Evolutionary conservation across 2,888 invertebrate species (phyloP), one percentile per base, ranked within the genome.

Genomic region (Calephelis perditalis): DNA sequence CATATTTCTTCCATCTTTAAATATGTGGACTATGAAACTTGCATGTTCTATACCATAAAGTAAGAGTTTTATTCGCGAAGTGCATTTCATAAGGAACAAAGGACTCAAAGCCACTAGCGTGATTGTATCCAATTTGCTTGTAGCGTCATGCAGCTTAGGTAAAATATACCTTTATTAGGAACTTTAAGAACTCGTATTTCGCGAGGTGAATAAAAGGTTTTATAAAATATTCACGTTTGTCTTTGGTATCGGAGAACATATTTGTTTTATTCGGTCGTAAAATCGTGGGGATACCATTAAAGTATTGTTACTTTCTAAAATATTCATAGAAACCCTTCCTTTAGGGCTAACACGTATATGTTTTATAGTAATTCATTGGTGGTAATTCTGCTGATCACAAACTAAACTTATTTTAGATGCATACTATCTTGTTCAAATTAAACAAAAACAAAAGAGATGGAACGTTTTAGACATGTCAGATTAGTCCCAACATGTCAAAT

Each of bases 121-220:
- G 88, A 79, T 85, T 79, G 73, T 73, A 74, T 74, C 73, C 85
- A 85, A 86, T 87, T 87, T 82, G 76, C 75, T 74, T 73, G 71
- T 74, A 76, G 78, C 77, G 79, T 76, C 81, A 75, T 76, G 79
- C 78, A 77, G 78, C 75, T 79, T 80, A n/a, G 45, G 59, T 60
- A 58, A 35, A 52, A 52, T 52, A 35, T 52, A 35, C 52, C 77
- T 80, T 78, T 78, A 77, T 73, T 80, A 80, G 59, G 55, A 83
- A 82, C 84, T 85, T 85, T 85, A 74, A 74, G 71, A 73, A 72
- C 72, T 66, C 63, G 60, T 65, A 65, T 64, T 63, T 67, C 56
- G 56, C 57, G 63, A 61, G 65, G 57, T 62, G 62, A 67, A 63
- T 64, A 60, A 56, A 64, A 62, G 56, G 59, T 57, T 66, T 67